phyloP scores from a whole-genome alignment of 2,888 invertebrate genomes.

The Ichneumoninae sp. region DNA sequence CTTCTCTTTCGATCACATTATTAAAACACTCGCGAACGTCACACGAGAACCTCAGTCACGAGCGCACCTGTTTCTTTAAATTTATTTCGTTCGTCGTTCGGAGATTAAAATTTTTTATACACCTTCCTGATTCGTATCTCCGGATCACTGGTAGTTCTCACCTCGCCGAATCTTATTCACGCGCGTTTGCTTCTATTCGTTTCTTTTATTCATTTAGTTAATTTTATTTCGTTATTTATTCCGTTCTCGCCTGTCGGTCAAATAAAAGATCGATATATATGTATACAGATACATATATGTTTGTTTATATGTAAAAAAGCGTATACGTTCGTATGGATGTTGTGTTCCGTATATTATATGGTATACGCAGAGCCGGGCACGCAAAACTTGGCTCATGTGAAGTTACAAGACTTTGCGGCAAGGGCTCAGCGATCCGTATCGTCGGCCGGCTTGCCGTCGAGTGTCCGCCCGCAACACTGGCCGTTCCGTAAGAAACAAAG shows the following conservation, averaged over 20 bases:
- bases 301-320: background rate
- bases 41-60: conserved; percentile 9
- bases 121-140: conserved; percentile 4
- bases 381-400: conserved; percentile 41
- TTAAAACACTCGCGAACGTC: conserved; percentile 5
- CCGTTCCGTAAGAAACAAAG: conserved; percentile 67
- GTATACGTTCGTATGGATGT: conserved; percentile 11
- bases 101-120: background rate
- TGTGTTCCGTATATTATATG: background rate
- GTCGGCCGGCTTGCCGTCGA: conserved; percentile 68
- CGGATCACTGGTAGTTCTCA: conserved; percentile 7
- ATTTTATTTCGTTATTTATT: conserved; percentile 21
- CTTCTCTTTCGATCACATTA: background rate
- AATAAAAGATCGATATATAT: background rate
- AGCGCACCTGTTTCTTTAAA: background rate
- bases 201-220: background rate
- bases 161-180: conserved; percentile 1
- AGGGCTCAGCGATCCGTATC: conserved; percentile 72
- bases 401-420: conserved; percentile 62
- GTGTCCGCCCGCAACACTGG: conserved; percentile 67
- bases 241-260: background rate
- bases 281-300: background rate
- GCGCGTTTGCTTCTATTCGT: conserved; percentile 6
- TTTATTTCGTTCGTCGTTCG: background rate
- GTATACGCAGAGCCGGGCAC: background rate